Evolutionary conservation across 2,113 vertebrate genomes (phyloP).

Genomic region (Silurus glanis): DNA sequence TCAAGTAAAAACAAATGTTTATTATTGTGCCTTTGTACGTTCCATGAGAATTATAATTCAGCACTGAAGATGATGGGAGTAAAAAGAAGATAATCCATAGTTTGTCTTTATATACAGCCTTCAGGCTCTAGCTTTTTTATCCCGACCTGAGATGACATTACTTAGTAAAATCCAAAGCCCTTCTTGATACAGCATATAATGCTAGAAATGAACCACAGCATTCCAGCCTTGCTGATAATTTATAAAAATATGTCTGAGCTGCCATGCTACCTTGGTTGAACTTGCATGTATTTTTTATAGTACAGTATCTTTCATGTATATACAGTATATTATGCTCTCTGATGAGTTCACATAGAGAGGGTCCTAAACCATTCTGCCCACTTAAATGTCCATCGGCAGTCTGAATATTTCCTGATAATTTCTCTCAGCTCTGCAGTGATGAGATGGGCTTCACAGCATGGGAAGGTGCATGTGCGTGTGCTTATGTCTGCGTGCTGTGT

Average conservation of each 20-base stretch:
- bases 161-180: no score
- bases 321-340: neutral
- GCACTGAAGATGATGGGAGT: no score
- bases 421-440: slow-evolving; percentile 11
- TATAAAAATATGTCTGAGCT: neutral
- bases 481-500: slow-evolving; percentile 65
- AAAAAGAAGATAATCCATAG: no score
- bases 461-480: slow-evolving; percentile 61
- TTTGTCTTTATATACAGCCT: no score
- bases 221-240: neutral
- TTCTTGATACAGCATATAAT: no score
- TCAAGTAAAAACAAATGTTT: no score
- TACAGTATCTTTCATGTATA: neutral
- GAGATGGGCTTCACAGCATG: slow-evolving; percentile 30
- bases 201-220: no score
- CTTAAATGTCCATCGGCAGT: slow-evolving; percentile 25
- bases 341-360: neutral
- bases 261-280: neutral
- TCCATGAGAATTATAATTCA: no score
- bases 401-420: slow-evolving; percentile 31
- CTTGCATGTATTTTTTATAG: neutral
- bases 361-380: slow-evolving; percentile 23
- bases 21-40: no score
- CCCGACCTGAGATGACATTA: no score
- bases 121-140: no score